A percentile compares a stretch with the other conserved stretches of the same genome.
Conservation (phyloP, 2,797 vertebrate species). For the Hephaestus fuliginosus region DNA sequence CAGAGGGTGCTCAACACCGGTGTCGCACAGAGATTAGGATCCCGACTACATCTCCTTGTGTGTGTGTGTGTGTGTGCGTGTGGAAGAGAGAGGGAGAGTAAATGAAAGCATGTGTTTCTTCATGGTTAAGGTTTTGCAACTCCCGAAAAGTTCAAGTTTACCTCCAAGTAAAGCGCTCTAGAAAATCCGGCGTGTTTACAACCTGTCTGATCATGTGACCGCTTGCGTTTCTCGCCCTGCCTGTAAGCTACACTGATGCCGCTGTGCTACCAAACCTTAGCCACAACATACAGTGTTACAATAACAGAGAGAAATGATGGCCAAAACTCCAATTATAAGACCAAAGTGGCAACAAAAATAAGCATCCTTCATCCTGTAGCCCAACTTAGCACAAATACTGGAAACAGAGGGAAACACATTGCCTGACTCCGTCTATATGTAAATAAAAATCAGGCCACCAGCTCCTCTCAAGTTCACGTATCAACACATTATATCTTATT, state of each 20-base stretch:
- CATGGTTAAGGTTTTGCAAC: neutral
- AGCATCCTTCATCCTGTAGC: neutral
- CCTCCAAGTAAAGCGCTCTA: neutral
- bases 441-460: neutral
- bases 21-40: slow-evolving; percentile 75
- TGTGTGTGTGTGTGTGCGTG: slow-evolving; percentile 5
- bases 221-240: slow-evolving; percentile 1
- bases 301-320: neutral
- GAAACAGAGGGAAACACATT: neutral
- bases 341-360: neutral
- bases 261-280: neutral
- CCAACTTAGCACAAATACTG: slow-evolving; percentile 6
- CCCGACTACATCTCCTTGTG: slow-evolving; percentile 26
- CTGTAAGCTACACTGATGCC: neutral
- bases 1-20: slow-evolving; percentile 74
- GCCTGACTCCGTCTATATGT: too few relatives aligned
- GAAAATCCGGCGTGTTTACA: slow-evolving; percentile 13
- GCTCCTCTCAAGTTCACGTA: neutral
- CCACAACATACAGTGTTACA: neutral
- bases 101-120: neutral
- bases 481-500: too few relatives aligned
- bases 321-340: neutral
- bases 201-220: neutral
- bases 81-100: neutral
- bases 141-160: neutral